Evolutionary conservation across 2,113 vertebrate genomes (phyloP).

Genomic region (Ailurus styani): DNA sequence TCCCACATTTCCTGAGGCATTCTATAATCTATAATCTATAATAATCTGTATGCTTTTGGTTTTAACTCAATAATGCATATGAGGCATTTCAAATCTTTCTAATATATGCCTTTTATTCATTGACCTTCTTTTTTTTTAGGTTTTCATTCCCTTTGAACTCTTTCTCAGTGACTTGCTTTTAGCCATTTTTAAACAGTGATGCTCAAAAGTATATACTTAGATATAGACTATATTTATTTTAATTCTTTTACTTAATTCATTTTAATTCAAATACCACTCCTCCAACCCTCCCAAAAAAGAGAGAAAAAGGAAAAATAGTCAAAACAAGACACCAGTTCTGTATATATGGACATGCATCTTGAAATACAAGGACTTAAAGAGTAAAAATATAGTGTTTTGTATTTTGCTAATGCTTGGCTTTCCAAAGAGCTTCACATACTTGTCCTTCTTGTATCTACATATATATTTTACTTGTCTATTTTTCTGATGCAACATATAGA

Average conservation of each 20-base stretch:
- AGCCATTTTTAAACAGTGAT: neutral
- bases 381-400: neutral
- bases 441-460: neutral
- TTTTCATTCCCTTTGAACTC: neutral
- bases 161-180: neutral
- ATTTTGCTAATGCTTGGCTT: neutral
- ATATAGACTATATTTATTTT: accelerated
- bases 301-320: neutral
- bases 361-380: neutral
- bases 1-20: neutral
- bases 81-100: neutral
- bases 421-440: neutral
- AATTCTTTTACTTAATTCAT: neutral
- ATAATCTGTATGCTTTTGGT: neutral
- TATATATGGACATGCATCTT: neutral
- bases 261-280: neutral
- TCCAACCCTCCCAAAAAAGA: accelerated
- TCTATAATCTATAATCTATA: neutral
- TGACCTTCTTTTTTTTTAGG: neutral
- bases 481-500: neutral
- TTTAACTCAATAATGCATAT: neutral
- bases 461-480: neutral
- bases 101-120: neutral
- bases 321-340: neutral
- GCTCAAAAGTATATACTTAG: neutral